Evolutionary conservation across 2,888 invertebrate genomes (phyloP).

Genomic region (Cistogaster globosa): DNA sequence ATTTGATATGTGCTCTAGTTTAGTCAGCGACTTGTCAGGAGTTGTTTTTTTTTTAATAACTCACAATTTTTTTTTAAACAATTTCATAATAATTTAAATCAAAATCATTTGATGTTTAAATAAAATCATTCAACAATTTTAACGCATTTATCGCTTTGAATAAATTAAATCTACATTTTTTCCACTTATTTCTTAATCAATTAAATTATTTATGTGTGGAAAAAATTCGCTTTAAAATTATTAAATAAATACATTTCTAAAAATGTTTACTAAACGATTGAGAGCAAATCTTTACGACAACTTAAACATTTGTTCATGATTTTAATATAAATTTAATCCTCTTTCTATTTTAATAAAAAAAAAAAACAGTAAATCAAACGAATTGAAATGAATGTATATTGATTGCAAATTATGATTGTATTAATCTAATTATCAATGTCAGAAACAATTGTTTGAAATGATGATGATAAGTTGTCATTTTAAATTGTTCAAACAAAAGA

Average conservation of each 20-base stretch:
- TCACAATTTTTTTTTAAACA: too few species aligned
- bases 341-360: conserved; percentile 8
- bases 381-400: conserved; percentile 44
- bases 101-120: neutral
- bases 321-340: conserved; percentile 22
- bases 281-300: conserved; percentile 46
- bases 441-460: conserved; percentile 46
- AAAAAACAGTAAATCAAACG: neutral
- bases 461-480: conserved; percentile 60
- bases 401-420: conserved; percentile 60
- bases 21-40: too few species aligned
- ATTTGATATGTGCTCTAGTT: too few species aligned
- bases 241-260: conserved; percentile 8
- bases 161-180: conserved; percentile 9
- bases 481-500: conserved; percentile 64
- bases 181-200: conserved; percentile 5
- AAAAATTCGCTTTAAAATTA: neutral
- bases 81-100: too few species aligned
- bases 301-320: conserved; percentile 28
- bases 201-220: conserved; percentile 11
- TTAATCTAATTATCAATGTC: conserved; percentile 63
- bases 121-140: neutral
- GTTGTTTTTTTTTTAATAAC: too few species aligned
- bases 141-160: neutral
- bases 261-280: conserved; percentile 16